These are phyloP conservation scores for Calameuta pallipes DNA, from an alignment of 2,888 invertebrate genomes.

Conservation along the genomic window DNA sequence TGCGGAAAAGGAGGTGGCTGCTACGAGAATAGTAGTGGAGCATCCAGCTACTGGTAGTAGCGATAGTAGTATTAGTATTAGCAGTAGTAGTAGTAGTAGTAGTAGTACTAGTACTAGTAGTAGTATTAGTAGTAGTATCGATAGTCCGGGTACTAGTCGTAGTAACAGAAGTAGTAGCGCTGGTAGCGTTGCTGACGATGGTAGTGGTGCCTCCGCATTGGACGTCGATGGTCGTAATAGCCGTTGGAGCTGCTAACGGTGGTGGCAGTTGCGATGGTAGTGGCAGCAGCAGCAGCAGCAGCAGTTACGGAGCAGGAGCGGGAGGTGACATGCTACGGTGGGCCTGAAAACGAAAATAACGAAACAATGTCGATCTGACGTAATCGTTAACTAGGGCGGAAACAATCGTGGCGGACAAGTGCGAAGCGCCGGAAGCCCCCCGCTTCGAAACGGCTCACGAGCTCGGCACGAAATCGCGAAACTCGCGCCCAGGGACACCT, in stretches of 20 bases:
- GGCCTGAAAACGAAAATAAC: conserved; percentile 65
- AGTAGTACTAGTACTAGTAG: no score
- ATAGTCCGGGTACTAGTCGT: neutral
- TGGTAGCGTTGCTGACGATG: neutral
- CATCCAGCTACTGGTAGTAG: conserved; percentile 11
- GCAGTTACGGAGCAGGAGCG: conserved; percentile 20
- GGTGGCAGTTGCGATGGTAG: conserved; percentile 12
- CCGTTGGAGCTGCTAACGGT: neutral
- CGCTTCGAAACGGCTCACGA: conserved; percentile 37
- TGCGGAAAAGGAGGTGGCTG: conserved; percentile 11
- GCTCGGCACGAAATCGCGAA: conserved; percentile 31
- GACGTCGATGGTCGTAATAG: neutral
- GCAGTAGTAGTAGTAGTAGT: no score
- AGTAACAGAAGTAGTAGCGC: neutral
- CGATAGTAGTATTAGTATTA: conserved; percentile 20
- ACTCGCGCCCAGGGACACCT: conserved; percentile 27
- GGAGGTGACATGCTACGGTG: conserved; percentile 62
- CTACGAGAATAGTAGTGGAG: conserved; percentile 8
- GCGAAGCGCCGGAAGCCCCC: conserved; percentile 61
- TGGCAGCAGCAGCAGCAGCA: conserved; percentile 16
- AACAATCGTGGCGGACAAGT: conserved; percentile 64
- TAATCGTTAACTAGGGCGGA: conserved; percentile 64
- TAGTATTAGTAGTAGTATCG: neutral
- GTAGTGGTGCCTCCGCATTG: neutral
- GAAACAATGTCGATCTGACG: conserved; percentile 64